Base-by-base conservation (phyloP, 2,888 invertebrate species). In the Eristalis arbustorum region DNA sequence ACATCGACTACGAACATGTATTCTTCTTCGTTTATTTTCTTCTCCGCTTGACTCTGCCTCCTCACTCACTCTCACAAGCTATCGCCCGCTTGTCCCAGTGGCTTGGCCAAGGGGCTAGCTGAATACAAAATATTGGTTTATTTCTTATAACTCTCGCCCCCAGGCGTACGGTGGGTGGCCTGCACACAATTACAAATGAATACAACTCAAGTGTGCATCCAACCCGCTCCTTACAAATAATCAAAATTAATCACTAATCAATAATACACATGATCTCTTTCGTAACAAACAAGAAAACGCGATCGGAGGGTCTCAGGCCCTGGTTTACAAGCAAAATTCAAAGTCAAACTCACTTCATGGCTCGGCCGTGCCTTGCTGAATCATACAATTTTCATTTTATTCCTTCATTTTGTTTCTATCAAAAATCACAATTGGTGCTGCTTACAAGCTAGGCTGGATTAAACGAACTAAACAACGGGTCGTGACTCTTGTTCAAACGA, bases 401-500 rank as follows among this genome's bases (percentile, higher is more conserved):
- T n/a, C n/a, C n/a, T 79, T 88, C 80, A 42, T 68, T 84, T 88
- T 88, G 88, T 88, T 88, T 49, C n/a, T 85, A 82, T 88, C 84
- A 83, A 80, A 88, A 88, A 88, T 88, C 88, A 88, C 88, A 88
- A 88, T 88, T 85, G 88, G 88, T 88, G 88, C 88, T 88, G 85
- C 88, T 88, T 88, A 88, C 49, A 81, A 88, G 83, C 83, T 88
- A 88, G 75, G n/a, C 8, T 49, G 0, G 8, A 49, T 5, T 8
- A 3, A 1, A 0, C n/a, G 8, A 18, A 49, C 8, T n/a, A n/a
- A n/a, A n/a, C n/a, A n/a, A n/a, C n/a, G n/a, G n/a, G n/a, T n/a
- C n/a, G n/a, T n/a, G n/a, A n/a, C n/a, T n/a, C n/a, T n/a, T n/a
- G n/a, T n/a, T n/a, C n/a, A n/a, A n/a, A n/a, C n/a, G n/a, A n/a